Evolutionary conservation across 2,888 invertebrate species (phyloP).

Genomic region (Aphidoletes aphidimyza): DNA sequence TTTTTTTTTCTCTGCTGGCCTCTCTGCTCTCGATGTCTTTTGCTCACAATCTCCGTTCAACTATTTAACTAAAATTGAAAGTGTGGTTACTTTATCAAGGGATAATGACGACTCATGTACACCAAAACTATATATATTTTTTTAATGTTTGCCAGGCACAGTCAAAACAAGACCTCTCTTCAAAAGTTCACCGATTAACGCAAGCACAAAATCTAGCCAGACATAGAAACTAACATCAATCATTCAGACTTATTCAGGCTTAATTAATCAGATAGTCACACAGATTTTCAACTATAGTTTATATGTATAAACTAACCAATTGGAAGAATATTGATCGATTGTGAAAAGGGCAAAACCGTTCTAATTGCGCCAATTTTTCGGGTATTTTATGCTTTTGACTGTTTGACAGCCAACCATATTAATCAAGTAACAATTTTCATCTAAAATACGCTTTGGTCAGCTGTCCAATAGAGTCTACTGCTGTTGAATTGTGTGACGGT

Average conservation of each 20-base stretch:
- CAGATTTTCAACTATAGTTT: neutral
- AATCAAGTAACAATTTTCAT: neutral
- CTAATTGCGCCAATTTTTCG: neutral
- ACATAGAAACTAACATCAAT: neutral
- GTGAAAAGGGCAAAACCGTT: neutral
- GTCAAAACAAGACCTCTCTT: neutral
- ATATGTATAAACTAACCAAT: neutral
- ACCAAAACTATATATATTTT: too few relatives aligned
- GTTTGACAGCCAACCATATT: neutral
- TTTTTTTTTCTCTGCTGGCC: too few relatives aligned
- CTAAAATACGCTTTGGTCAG: neutral
- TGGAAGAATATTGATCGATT: neutral
- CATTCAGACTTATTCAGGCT: neutral
- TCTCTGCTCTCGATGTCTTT: too few relatives aligned
- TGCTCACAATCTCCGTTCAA: neutral
- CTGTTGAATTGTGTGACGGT: neutral
- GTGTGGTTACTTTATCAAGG: too few relatives aligned
- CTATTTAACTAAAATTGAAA: neutral
- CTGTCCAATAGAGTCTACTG: neutral
- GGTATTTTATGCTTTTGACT: neutral
- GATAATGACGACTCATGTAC: too few relatives aligned
- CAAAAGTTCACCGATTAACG: neutral
- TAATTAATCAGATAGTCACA: neutral
- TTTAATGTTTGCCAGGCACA: neutral
- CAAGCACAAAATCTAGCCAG: neutral